Percentiles rank a stretch among this genome's conserved stretches.
Conservation (phyloP, 2,113 vertebrate species). For the Nothocercus julius region DNA sequence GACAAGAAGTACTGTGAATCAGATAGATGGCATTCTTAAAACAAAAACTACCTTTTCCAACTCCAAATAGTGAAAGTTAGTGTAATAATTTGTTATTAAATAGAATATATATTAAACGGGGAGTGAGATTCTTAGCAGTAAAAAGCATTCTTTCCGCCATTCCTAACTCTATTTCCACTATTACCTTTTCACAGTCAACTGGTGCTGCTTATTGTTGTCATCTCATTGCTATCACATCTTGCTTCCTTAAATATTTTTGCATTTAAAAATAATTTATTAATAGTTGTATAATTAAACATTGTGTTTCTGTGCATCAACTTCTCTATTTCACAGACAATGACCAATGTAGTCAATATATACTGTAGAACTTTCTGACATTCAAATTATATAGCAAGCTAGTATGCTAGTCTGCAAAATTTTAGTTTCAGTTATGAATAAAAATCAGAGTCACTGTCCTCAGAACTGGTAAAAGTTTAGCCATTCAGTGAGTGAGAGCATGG, state of each 20-base stretch:
- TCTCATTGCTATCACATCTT: neutral
- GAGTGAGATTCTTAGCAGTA: neutral
- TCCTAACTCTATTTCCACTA: no score
- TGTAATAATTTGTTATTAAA: neutral
- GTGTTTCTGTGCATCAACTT: neutral
- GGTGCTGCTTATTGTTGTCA: neutral
- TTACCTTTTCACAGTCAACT: neutral
- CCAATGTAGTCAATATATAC: accelerated
- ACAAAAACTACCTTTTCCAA: neutral
- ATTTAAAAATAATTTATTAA: neutral
- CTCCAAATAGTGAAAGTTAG: neutral
- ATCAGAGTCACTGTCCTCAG: neutral
- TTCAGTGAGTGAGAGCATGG: neutral
- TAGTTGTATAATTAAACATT: neutral
- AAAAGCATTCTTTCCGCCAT: neutral
- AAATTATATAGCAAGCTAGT: neutral
- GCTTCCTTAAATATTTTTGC: neutral
- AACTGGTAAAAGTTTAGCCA: neutral
- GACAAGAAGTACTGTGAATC: neutral
- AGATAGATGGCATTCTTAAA: slow-evolving; percentile 9
- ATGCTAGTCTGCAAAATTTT: neutral
- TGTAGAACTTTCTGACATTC: neutral
- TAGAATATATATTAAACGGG: neutral
- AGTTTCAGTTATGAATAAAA: neutral
- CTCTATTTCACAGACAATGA: neutral